Evolutionary conservation across 1,140 invertebrate species (phyloP), one percentile per base, ranked within the genome.

Genomic region (Doryteuthis pealeii): DNA sequence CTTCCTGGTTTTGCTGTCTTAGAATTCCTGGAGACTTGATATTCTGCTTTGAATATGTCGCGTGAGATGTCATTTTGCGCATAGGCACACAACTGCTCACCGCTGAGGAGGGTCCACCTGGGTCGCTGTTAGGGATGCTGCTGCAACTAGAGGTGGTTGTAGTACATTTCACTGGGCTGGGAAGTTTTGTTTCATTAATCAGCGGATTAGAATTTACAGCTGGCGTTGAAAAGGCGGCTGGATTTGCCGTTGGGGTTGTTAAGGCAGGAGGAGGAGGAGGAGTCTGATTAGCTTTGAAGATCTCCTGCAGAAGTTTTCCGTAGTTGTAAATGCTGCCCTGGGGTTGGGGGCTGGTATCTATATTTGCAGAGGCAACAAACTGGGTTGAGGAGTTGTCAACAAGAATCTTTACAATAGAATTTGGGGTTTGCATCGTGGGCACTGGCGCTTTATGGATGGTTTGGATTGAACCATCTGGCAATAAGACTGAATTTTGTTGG

Each of bases 321-420:
- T 62, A 62, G 18, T 62, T 62, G 26, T 62, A 62, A 6, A 28
- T 28, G 18, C 22, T 62, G 54, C 26, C 26, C 26, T 22, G 26
- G 18, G 22, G 18, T 62, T 22, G 26, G 26, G 22, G 18, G 54
- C 26, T 62, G 10, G 54, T n/a, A 28, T 62, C 54, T 62, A 62
- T 62, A 62, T 28, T 62, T n/a, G 54, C 18, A 22, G 22, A 22
- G 26, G 54, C 18, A n/a, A 62, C 54, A 62, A 62, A 62, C 26
- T 22, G 26, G 26, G 54, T 62, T 22, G 54, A 28, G 26, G 54
- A 28, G 26, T 62, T 62, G 26, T 62, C 54, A 62, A 62, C 54
- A 62, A 62, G 54, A 62, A 62, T 62, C 18, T 62, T 62, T 62
- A 62, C 54, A 62, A 62, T 28, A 6, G 54, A 62, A 28, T 28